Evolutionary conservation across 2,888 invertebrate species (phyloP).

Genomic region (Leptodirus hochenwartii): DNA sequence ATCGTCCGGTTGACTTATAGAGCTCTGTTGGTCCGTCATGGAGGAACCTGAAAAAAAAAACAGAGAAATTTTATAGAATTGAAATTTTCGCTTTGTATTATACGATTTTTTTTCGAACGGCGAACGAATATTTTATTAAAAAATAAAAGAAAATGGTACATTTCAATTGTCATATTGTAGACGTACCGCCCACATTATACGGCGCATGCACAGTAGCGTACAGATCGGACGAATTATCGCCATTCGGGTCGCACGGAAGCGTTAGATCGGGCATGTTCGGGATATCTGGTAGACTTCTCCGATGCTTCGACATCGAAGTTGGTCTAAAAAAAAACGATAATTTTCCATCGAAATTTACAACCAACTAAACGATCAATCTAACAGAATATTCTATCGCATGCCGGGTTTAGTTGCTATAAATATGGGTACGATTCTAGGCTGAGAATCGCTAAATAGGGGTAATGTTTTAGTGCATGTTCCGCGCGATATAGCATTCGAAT

Average conservation of each 20-base stretch:
- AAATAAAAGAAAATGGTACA: background rate
- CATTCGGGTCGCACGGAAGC: conserved; percentile 21
- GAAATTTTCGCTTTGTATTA: no score
- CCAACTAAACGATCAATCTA: background rate
- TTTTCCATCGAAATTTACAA: background rate
- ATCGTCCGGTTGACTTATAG: conserved; percentile 36
- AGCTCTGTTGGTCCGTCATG: conserved; percentile 36
- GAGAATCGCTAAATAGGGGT: background rate
- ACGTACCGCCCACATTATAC: conserved; percentile 18
- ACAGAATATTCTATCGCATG: background rate
- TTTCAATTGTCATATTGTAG: background rate
- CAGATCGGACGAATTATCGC: conserved; percentile 67
- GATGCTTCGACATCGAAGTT: conserved; percentile 34
- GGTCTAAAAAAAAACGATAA: conserved; percentile 18
- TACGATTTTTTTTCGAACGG: no score
- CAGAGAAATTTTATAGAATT: no score
- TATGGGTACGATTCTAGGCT: background rate
- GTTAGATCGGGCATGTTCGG: conserved; percentile 33
- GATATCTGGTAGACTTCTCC: conserved; percentile 72
- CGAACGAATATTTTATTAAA: no score
- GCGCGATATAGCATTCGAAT: no score
- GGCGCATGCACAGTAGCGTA: conserved; percentile 56
- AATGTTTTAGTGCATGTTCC: no score
- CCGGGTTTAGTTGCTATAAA: background rate
- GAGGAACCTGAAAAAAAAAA: conserved; percentile 21